Evolutionary conservation across 2,888 invertebrate species (phyloP).

Genomic region (Geotrupes spiniger): DNA sequence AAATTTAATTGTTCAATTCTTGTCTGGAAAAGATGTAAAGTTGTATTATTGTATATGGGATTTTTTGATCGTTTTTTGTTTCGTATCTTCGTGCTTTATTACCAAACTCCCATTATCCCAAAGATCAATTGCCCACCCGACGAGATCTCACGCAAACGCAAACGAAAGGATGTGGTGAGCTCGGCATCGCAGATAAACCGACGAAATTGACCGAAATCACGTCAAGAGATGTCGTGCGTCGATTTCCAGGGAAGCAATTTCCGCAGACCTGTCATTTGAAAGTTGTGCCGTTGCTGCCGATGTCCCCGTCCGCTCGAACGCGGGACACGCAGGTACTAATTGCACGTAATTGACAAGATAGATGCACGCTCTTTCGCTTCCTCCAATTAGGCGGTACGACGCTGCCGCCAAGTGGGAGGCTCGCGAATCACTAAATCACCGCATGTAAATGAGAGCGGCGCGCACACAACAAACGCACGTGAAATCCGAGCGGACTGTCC

Average conservation of each 20-base stretch:
- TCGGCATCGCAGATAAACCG: slow-evolving; percentile 3
- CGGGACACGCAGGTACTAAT: slow-evolving; percentile 42
- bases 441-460: slow-evolving; percentile 21
- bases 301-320: slow-evolving; percentile 23
- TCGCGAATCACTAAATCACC: slow-evolving; percentile 31
- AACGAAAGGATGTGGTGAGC: no score
- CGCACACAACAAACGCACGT: slow-evolving; percentile 25
- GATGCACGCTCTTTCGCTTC: slow-evolving; percentile 30
- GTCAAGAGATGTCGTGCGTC: slow-evolving; percentile 31
- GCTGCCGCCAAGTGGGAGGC: slow-evolving; percentile 26
- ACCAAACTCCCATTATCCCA: no score
- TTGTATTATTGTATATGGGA: no score
- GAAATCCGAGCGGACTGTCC: slow-evolving; percentile 30
- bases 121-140: no score
- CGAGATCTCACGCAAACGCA: no score
- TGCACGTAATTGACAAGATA: slow-evolving; percentile 45
- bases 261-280: slow-evolving; percentile 27
- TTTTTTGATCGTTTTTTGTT: no score
- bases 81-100: no score
- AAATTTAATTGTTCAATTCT: no score
- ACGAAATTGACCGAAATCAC: slow-evolving; percentile 28
- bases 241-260: slow-evolving; percentile 33
- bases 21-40: no score
- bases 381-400: slow-evolving; percentile 19
- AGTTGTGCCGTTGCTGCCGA: slow-evolving; percentile 11